Conservation (phyloP, 2,113 vertebrate species). For the Pampusana beccarii region DNA sequence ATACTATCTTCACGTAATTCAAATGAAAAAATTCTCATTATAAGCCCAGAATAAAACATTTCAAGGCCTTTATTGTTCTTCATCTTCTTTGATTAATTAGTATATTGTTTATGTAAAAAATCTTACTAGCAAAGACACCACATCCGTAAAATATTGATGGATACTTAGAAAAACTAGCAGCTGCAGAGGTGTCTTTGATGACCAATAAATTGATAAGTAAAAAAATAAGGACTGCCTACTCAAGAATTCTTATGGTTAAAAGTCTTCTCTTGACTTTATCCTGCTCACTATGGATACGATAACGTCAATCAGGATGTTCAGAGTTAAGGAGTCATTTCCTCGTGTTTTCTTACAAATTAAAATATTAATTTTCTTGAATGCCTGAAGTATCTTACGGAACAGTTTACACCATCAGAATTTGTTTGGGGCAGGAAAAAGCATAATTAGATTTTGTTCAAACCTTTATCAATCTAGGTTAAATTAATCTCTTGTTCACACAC, state of each 20-base stretch:
- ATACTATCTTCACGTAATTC: not conserved
- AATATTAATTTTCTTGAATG: not conserved
- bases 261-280: not conserved
- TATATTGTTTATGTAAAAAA: not conserved
- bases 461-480: not conserved
- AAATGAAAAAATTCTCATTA: not conserved
- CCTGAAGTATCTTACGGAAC: not conserved
- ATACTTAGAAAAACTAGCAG: not conserved
- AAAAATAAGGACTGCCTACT: not conserved
- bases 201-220: not conserved
- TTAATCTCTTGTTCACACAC: not conserved
- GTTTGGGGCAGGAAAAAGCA: not conserved
- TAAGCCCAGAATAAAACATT: not conserved
- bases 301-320: not conserved
- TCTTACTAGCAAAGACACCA: not conserved
- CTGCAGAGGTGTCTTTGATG: not conserved
- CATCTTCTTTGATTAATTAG: not conserved
- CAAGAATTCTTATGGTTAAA: not conserved
- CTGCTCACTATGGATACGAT: not conserved
- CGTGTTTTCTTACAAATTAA: not conserved
- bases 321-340: not conserved
- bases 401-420: not conserved
- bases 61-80: not conserved
- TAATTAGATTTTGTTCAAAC: not conserved
- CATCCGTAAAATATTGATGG: not conserved